Base-by-base conservation (phyloP, 2,888 invertebrate genomes). In the Dryococelus australis region DNA sequence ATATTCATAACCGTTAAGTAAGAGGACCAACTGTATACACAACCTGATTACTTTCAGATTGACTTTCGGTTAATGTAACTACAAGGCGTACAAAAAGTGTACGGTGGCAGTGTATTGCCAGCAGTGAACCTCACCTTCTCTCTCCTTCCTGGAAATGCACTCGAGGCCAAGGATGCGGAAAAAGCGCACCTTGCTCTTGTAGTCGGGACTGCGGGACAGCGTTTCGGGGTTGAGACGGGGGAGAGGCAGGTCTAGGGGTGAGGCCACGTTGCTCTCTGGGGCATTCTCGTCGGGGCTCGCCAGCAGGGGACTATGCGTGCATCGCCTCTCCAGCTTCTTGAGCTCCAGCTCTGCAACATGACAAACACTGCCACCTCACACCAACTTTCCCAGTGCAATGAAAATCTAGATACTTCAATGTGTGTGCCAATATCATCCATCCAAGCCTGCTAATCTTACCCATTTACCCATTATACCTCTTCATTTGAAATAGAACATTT, bases 151-250 rank as follows among this genome's bases (percentile, higher is more conserved):
- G 47, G 95, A 92, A 89, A 95, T 94, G 87, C 93, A 92, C 85
- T 92, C 93, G 88, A 96, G 93, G 83, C 94, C 94, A 86, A 96
- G 92, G 84, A 93, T 93, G 87, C 93, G 93, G 85, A 96, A 92
- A 91, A 96, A 96, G 89, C 92, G 92, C 87, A 94, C 93, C 91
- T 96, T 96, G 88, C 94, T 93, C 88, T 93, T 92, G 90, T 92
- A 93, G 91, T 94, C 94, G 85, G 93, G 91, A 85, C 93, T 90
- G 88, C 92, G 92, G 88, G 93, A 92, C 89, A 93, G 91, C 88
- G 92, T 91, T 86, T 93, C 93, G 79, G 94, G 93, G 90, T 93
- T 93, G 88, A 92, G 92, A 86, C 92, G 92, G 90, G 94, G 94
- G 91, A 93, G 93, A 89, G 93, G 94, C 90, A 94, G 91, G 91